Evolutionary conservation across 2,797 vertebrate species (phyloP).

Genomic region (Chromobotia macracanthus): DNA sequence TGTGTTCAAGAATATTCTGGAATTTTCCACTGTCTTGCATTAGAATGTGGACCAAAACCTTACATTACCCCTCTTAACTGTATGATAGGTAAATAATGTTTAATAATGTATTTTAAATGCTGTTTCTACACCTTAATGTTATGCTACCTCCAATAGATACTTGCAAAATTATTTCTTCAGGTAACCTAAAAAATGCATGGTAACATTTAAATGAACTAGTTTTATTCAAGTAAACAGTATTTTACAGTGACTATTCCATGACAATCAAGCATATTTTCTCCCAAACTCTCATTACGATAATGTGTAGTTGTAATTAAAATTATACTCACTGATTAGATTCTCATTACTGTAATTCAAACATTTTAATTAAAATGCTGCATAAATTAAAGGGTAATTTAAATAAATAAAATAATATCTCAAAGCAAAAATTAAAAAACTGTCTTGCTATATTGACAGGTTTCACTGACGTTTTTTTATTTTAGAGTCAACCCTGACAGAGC

Average conservation of each 20-base stretch:
- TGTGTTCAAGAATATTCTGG: constrained; percentile 37
- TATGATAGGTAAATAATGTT: neutral
- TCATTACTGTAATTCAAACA: neutral
- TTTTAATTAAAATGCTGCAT: neutral
- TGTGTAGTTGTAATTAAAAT: neutral
- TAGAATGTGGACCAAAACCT: neutral
- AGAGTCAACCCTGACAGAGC: too few species aligned
- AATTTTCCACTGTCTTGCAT: constrained; percentile 34
- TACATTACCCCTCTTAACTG: neutral
- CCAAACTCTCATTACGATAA: neutral
- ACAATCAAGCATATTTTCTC: neutral
- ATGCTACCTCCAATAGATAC: neutral
- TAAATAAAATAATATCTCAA: too few species aligned
- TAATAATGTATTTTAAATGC: neutral
- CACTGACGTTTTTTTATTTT: too few species aligned
- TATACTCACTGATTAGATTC: neutral
- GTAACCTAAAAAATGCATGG: neutral
- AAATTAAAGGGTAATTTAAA: too few species aligned
- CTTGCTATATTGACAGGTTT: too few species aligned
- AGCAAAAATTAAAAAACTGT: too few species aligned
- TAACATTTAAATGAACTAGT: neutral
- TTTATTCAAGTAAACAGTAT: neutral
- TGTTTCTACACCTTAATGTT: neutral
- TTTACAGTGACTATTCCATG: neutral
- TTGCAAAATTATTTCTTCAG: neutral